phyloP scores from a whole-genome alignment of 2,113 vertebrate genomes.

The Datnioides undecimradiatus region DNA sequence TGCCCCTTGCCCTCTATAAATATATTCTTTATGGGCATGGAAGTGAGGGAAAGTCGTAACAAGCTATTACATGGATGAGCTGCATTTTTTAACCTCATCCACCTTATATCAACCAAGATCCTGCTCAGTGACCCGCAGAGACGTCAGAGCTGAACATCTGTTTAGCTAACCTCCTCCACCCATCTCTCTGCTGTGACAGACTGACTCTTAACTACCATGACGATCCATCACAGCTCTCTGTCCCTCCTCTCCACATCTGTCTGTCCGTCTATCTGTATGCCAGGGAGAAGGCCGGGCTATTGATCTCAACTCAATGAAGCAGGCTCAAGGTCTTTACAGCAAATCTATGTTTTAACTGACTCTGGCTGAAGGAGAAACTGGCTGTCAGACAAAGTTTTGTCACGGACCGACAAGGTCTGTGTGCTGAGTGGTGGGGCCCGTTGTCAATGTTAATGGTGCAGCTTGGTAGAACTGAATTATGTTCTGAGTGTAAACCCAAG shows the following conservation, averaged over 20 bases:
- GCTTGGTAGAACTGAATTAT: conserved; percentile 1
- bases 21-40: conserved; percentile 53
- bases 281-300: conserved; percentile 18
- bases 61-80: conserved; percentile 71
- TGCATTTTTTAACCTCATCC: conserved; percentile 64
- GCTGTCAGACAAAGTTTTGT: conserved; percentile 19
- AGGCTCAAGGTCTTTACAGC: conserved; percentile 31
- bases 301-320: conserved; percentile 38
- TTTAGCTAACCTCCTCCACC: conserved; percentile 58
- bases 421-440: not conserved
- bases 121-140: conserved; percentile 57
- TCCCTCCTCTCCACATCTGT: conserved; percentile 2
- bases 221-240: conserved; percentile 21
- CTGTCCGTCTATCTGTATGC: not conserved
- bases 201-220: conserved; percentile 2
- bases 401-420: conserved; percentile 4
- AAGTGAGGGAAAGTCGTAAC: conserved; percentile 42
- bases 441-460: conserved; percentile 15
- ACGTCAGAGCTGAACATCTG: conserved; percentile 52
- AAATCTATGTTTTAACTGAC: conserved; percentile 29
- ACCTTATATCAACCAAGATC: conserved; percentile 52
- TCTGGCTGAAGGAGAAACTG: conserved; percentile 17
- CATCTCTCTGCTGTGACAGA: conserved; percentile 14
- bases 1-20: conserved; percentile 60
- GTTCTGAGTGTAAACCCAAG: conserved; percentile 5